Base-by-base conservation (phyloP, 2,113 vertebrate genomes). In the Nannospalax galili region DNA sequence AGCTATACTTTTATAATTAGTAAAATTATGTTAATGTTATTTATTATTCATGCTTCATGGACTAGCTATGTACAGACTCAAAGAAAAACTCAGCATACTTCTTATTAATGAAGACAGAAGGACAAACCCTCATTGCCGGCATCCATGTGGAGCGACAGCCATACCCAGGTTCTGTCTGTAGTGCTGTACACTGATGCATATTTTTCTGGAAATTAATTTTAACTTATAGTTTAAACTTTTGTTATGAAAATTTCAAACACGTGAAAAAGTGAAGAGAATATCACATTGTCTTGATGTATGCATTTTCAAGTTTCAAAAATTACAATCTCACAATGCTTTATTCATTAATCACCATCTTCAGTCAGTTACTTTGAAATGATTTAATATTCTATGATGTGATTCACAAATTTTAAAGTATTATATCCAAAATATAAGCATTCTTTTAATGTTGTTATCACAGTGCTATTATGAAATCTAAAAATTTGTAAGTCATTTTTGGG, bases 161-260 rank as follows among this genome's bases (percentile, higher is more conserved):
- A 37, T 75, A 62, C 0, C 1, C 11, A 28, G 48, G 16, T 22
- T 30, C 77, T 77, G 37, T 56, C n/a, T n/a, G n/a, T n/a, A 15
- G 24, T 3, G 40, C 8, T 58, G 26, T 24, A n/a, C 14, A 42
- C 5, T 24, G 5, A 7, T 69, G 10, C 2, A 40, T 48, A 6
- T 60, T 86, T 94, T 95, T 75, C 10, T 88, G 52, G 56, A 88
- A 75, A 84, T 92, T 81, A 92, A 77, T 70, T 19, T 56, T 82
- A 64, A 91, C 42, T 60, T 88, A 77, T 7, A 80, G 60, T 22
- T 93, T 69, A 5, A 92, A 78, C 37, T 95, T 67, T 78, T 32
- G 60, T 62, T 74, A 78, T 80, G 60, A 28, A 93, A 80, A 88
- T 60, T 80, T 85, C 40, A 93, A 92, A n/a, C 20, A 56, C 28